Evolutionary conservation across 2,888 invertebrate species (phyloP), one percentile per base, ranked within the genome.

Genomic region (Chironomus tentans): DNA sequence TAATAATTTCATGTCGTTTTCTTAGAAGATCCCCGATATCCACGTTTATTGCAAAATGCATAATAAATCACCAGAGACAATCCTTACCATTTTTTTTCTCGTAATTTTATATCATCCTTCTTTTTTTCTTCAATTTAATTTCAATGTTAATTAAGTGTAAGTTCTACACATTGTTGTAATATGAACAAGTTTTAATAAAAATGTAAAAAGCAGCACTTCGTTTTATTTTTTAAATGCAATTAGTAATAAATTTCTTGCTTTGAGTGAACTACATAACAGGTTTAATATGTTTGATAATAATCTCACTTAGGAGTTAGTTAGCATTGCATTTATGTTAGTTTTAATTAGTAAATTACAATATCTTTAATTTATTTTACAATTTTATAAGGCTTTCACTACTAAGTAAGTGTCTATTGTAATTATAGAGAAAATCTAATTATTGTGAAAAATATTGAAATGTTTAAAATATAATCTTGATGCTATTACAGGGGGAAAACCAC

Each of bases 201-300:
- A 47, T 69, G 24, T 38, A 68, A 68, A 68, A 24, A 46, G 18
- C 38, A 56, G 3, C 72, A 72, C 50, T 24, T 72, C 38, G 38
- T 61, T 50, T 50, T 15, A 50, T 15, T 38, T 72, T n/a, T 28
- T 38, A 21, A 61, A 28, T 38, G 47, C 72, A 72, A 72, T 72
- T 72, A 61, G 48, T 61, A 72, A 61, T 72, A 72, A 72, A 61
- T 72, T 72, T 28, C n/a, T n/a, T 28, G 5, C 10, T 38, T 38
- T 7, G 10, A 38, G 38, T 38, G 10, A 10, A 38, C 10, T 38
- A 38, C 7, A 38, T 10, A 38, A 10, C 38, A 38, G 38, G 38
- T 38, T 38, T 38, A 2, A 10, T 38, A 38, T 10, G 2, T 38
- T 10, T 10, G 38, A 38, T 38, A 38, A 22, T 65, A 18, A 65